Base-by-base conservation (phyloP, 35 echinoderm and acorn worm genomes). In the Holothuria glaberrima region DNA sequence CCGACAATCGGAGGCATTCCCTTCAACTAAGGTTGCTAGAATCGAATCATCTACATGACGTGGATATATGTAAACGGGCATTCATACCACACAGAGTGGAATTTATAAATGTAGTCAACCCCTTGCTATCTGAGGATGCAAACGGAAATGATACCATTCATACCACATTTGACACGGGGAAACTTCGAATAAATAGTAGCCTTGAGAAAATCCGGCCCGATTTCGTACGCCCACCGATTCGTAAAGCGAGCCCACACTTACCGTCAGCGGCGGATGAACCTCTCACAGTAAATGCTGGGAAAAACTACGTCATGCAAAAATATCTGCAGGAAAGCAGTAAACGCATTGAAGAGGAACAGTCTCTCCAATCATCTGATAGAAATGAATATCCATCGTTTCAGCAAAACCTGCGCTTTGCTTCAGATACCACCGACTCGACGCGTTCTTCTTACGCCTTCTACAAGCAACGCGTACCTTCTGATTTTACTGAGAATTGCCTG, bases 181-280 rank as follows among this genome's bases (percentile, higher is more conserved):
- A 92, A 41, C 71, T 92, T 4, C 52, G 91, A 17, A 76, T 92
- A 24, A 92, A 92, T 48, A 87, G 79, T 26, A 92, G 91, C 45
- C 59, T 92, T 22, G 91, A 92, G 30, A 73, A 92, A 48, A 48
- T 92, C 10, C 82, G 83, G 12, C 91, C 91, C 21, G 91, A 92
- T 28, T 46, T 87, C 22, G 91, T 87, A 1, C 68, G 91, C 2
- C 59, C 35, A 21, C 91, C 91, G 31, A 80, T 80, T 30, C 29
- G 34, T 13, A 35, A 6, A 58, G 56, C 61, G 5, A 84, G 31
- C 59, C 80, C 54, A 22, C 52, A 25, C 17, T 33, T 84, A 20
- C 80, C 80, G 14, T 6, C 48, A 19, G 24, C n/a, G 57, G 20
- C 46, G 9, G 31, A 69, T 10, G 52, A 9, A 61, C 27, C 61